These are phyloP conservation scores for Lasioglossum vierecki DNA, from an alignment of 2,888 invertebrate species.

Conservation along the genomic window DNA sequence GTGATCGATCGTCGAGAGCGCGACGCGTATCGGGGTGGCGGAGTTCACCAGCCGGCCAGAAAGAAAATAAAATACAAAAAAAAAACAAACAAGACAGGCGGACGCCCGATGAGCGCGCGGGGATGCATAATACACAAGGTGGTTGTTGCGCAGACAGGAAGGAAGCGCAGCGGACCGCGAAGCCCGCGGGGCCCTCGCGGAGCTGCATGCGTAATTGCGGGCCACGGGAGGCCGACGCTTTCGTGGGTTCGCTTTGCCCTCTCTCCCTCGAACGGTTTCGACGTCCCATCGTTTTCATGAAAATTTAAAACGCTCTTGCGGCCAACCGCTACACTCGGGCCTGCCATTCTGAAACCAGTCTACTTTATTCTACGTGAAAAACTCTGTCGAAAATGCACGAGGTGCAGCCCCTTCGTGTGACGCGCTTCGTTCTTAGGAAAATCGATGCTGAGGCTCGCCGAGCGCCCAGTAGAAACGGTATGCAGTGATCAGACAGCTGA, in stretches of 20 bases:
- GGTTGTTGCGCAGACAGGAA: slow-evolving; percentile 82
- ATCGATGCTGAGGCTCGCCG: background rate
- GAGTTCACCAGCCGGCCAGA: slow-evolving; percentile 42
- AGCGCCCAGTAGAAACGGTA: background rate
- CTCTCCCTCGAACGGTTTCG: background rate
- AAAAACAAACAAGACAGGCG: slow-evolving; percentile 64
- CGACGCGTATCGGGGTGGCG: slow-evolving; percentile 54
- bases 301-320: background rate
- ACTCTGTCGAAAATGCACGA: background rate
- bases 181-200: slow-evolving; percentile 79
- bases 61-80: slow-evolving; percentile 34
- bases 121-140: slow-evolving; percentile 73
- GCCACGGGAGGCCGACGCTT: slow-evolving; percentile 76
- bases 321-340: fast-evolving
- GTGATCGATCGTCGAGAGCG: slow-evolving; percentile 47
- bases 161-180: slow-evolving; percentile 83
- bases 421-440: background rate
- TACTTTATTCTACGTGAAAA: background rate
- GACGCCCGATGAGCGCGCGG: slow-evolving; percentile 59
- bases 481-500: background rate
- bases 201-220: slow-evolving; percentile 82
- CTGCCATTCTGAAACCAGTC: background rate
- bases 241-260: slow-evolving; percentile 55
- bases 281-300: slow-evolving; percentile 28
- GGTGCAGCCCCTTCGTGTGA: background rate